Base-by-base conservation (phyloP, 2,888 invertebrate genomes). In the Tinea pellionella region DNA sequence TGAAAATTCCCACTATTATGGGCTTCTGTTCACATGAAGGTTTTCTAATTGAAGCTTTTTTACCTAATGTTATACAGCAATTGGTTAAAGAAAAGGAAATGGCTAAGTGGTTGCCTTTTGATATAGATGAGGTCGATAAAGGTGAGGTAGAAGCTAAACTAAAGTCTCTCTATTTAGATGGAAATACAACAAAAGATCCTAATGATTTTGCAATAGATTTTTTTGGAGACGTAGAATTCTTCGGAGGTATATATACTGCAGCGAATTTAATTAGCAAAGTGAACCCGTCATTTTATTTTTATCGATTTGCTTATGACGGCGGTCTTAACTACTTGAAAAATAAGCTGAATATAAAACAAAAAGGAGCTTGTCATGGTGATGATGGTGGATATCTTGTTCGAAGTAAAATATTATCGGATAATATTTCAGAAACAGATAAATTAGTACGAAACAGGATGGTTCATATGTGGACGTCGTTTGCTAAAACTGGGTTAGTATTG, bases 391-490 rank as follows among this genome's bases (percentile, higher is more conserved):
- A 91, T 64, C 62, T 92, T 1, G 84, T 91, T 29, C 89, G 86
- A 61, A 69, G 67, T 53, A 63, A 65, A 1, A 64, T 71, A 18
- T 64, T 83, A 1, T 67, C 67, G 0, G 69, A 67, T 4, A 64
- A 72, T 37, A 63, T 75, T 9, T 68, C 71, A 12, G 69, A 73
- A 29, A 72, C 69, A 2, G 87, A 84, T 64, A 69, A 66, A 63
- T 61, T 77, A 18, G 77, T 89, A 8, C 74, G 85, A 4, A 72
- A 82, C 19, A 76, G 79, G 24, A 73, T 91, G 67, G 77, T 86
- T n/a, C 70, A 77, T 16, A 73, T 91, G 74, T 91, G 92, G 91
- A 88, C 90, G 0, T 90, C 92, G 66, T 92, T 92, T 70, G 92
- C 91, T 0, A 89, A 88, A 68, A 73, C 72, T 66, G 86, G 89